Base-by-base conservation (phyloP, 2,113 vertebrate genomes). In the Megaceryle maxima region DNA sequence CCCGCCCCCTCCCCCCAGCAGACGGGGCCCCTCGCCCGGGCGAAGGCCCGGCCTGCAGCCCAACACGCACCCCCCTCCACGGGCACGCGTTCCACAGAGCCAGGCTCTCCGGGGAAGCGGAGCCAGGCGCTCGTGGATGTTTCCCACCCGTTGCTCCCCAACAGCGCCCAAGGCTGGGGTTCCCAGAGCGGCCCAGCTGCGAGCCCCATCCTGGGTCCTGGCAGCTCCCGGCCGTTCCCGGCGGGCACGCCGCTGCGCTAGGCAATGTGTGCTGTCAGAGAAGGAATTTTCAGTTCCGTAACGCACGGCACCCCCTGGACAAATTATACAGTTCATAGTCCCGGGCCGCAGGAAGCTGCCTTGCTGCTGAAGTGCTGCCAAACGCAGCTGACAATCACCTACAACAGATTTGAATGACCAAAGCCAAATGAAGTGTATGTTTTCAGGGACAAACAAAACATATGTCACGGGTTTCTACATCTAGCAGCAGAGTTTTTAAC, bases 241-340 rank as follows among this genome's bases (percentile, higher is more conserved):
- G 98, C 97, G 97, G 98, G 97, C 97, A 98, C 97, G 97, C 98
- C 98, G 98, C 97, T 84, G 97, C 94, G 94, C 97, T 76, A 96
- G 97, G 98, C 98, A 97, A 97, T 95, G 81, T 96, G 91, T n/a
- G 90, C 98, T 97, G 97, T 97, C 94, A 29, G 96, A 97, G 96
- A 93, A 97, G 92, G 92, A 92, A 92, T 96, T 93, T 88, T 91
- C 96, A 93, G 95, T 94, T 96, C 95, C 96, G 83, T 95, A 97
- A 97, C 28, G 37, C 92, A 96, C 70, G 83, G 91, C 92, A 92
- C 95, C 98, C 96, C 79, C 80, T 20, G 55, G 96, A 97, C 43
- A 95, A 97, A 98, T 97, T 72, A 97, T 46, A 96, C 88, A 93
- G 92, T 94, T 97, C 90, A 88, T 63, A 91, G 96, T 75, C 79